These are phyloP conservation scores for Sinonovacula constricta DNA, from an alignment of 1,140 invertebrate genomes.

Conservation along the genomic window DNA sequence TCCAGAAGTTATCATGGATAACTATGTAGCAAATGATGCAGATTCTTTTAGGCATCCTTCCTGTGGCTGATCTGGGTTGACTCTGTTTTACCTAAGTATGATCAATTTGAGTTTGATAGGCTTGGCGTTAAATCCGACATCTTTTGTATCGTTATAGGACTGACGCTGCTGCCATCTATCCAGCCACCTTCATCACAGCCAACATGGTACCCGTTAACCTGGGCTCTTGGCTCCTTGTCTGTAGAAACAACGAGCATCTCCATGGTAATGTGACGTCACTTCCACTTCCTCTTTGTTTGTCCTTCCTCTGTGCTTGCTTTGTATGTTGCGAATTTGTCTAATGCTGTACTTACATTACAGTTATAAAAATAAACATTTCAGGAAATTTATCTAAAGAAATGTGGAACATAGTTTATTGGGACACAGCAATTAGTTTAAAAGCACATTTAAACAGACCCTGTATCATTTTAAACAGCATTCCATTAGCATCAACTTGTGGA, in stretches of 20 bases:
- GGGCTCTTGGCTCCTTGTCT: constrained; percentile 62
- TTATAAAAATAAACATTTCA: too few relatives aligned
- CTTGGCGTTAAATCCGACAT: background rate
- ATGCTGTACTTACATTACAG: too few relatives aligned
- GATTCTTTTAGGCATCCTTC: background rate
- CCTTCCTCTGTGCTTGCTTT: too few relatives aligned
- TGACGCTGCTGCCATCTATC: constrained; percentile 25
- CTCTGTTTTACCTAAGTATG: background rate
- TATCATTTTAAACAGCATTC: too few relatives aligned
- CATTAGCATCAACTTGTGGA: too few relatives aligned
- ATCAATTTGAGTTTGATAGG: background rate
- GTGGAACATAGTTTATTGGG: too few relatives aligned
- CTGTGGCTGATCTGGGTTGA: background rate
- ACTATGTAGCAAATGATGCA: background rate
- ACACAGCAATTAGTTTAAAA: too few relatives aligned
- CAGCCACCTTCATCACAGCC: constrained; percentile 20
- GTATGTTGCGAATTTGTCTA: too few relatives aligned
- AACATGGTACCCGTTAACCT: constrained; percentile 33
- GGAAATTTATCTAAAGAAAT: too few relatives aligned
- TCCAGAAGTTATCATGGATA: background rate
- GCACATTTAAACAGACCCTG: too few relatives aligned
- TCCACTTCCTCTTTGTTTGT: too few relatives aligned
- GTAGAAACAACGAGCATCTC: constrained; percentile 61
- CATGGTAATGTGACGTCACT: constrained; percentile 54
- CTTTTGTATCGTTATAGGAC: constrained; percentile 1